A percentile compares a stretch with the other conserved stretches of the same genome.
Evolutionary conservation across 2,888 invertebrate genomes (phyloP).

Genomic region (Eretmocerus hayati): DNA sequence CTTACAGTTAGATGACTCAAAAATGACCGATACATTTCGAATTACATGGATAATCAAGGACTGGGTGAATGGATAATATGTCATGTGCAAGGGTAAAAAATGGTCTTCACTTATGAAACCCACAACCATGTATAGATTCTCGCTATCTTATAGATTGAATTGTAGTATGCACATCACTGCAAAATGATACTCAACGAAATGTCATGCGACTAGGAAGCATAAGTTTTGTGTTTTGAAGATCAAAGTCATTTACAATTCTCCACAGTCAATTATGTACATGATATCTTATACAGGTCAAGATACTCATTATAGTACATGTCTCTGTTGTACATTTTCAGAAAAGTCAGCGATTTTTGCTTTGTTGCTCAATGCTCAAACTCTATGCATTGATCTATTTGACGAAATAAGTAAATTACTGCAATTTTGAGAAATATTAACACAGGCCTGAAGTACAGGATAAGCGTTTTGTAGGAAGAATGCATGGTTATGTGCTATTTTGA

Average conservation of each 20-base stretch:
- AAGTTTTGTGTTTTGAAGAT: constrained; percentile 13
- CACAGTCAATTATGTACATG: constrained; percentile 32
- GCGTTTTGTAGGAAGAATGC: no score
- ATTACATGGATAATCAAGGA: no score
- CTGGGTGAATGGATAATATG: no score
- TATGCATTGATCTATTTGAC: no score
- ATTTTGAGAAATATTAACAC: no score
- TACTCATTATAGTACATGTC: constrained; percentile 22
- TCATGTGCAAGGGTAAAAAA: no score
- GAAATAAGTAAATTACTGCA: no score
- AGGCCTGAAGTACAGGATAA: no score
- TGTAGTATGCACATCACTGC: neutral
- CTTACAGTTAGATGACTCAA: no score
- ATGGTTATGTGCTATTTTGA: no score
- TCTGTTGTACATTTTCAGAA: constrained; percentile 16
- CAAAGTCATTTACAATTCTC: constrained; percentile 19
- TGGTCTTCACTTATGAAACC: no score
- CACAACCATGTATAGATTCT: constrained; percentile 12
- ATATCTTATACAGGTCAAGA: constrained; percentile 35
- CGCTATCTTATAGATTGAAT: constrained; percentile 8
- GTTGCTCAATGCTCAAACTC: neutral
- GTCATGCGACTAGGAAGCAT: constrained; percentile 43
- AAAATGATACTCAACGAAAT: constrained; percentile 27
- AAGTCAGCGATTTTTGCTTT: neutral
- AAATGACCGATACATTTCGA: no score